These are phyloP conservation scores for Charanyca ferruginea DNA, from an alignment of 2,888 invertebrate genomes.

Conservation along the genomic window DNA sequence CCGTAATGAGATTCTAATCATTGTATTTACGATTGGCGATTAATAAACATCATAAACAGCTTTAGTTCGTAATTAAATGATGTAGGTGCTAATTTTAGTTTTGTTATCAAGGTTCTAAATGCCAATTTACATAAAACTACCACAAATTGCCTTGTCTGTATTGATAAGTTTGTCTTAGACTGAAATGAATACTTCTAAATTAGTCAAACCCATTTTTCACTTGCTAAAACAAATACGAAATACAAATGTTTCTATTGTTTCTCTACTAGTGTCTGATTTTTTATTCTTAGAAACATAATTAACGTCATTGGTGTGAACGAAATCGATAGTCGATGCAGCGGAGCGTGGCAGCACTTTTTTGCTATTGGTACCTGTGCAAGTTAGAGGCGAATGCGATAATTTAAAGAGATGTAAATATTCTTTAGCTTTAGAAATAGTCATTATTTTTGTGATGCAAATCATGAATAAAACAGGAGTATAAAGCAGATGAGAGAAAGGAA, in stretches of 20 bases:
- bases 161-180: conserved; percentile 24
- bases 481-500: no score
- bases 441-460: no score
- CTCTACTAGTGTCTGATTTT: conserved; percentile 22
- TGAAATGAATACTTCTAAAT: conserved; percentile 18
- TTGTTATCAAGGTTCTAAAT: background rate
- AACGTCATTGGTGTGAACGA: conserved; percentile 71
- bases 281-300: conserved; percentile 56
- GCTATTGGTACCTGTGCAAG: conserved; percentile 59
- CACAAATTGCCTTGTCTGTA: conserved; percentile 8
- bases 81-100: background rate
- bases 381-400: conserved; percentile 42
- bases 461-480: no score
- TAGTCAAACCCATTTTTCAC: conserved; percentile 28
- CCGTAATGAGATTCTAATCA: conserved; percentile 11
- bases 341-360: conserved; percentile 79
- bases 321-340: conserved; percentile 83
- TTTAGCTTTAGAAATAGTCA: conserved; percentile 2
- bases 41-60: conserved; percentile 23
- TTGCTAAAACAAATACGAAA: conserved; percentile 23
- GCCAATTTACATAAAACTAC: conserved; percentile 10
- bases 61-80: background rate
- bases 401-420: background rate
- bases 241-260: conserved; percentile 47
- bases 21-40: conserved; percentile 24